phyloP scores from a whole-genome alignment of 1,140 invertebrate species.

The Bactericera cockerelli region DNA sequence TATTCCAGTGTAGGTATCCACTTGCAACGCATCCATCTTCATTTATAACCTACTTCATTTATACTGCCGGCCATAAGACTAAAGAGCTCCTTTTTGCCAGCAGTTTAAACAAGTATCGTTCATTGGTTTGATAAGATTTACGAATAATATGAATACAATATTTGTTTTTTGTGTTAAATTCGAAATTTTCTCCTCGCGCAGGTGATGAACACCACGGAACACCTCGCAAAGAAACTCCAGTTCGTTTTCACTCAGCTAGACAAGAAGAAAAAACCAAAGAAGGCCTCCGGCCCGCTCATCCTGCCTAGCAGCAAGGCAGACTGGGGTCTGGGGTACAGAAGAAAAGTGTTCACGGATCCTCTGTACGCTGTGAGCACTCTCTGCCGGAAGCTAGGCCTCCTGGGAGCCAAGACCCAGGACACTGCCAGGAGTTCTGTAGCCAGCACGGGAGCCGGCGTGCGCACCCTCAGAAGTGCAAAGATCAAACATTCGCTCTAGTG shows the following conservation, averaged over 20 bases:
- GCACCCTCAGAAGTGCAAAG: not conserved
- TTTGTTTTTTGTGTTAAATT: too few species aligned
- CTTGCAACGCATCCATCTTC: too few species aligned
- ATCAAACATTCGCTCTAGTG: not conserved
- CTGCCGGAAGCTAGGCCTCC: not conserved
- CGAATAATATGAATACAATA: too few species aligned
- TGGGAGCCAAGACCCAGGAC: not conserved
- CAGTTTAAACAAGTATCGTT: too few species aligned
- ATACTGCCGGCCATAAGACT: too few species aligned
- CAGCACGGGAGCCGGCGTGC: not conserved
- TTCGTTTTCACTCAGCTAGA: not conserved
- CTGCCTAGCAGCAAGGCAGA: not conserved
- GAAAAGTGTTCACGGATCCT: constrained; percentile 4
- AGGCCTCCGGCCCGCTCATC: not conserved
- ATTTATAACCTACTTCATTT: too few species aligned
- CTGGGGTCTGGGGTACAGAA: constrained; percentile 4
- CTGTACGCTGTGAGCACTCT: not conserved
- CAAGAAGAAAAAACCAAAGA: not conserved
- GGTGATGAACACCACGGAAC: not conserved
- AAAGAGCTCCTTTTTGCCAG: too few species aligned
- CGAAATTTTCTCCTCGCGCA: too few species aligned
- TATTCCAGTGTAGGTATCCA: too few species aligned
- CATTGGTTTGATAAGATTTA: too few species aligned
- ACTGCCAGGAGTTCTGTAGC: not conserved
- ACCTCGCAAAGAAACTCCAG: not conserved